These are phyloP conservation scores for Conomelus anceps DNA, from an alignment of 2,888 invertebrate species.

Conservation along the genomic window DNA sequence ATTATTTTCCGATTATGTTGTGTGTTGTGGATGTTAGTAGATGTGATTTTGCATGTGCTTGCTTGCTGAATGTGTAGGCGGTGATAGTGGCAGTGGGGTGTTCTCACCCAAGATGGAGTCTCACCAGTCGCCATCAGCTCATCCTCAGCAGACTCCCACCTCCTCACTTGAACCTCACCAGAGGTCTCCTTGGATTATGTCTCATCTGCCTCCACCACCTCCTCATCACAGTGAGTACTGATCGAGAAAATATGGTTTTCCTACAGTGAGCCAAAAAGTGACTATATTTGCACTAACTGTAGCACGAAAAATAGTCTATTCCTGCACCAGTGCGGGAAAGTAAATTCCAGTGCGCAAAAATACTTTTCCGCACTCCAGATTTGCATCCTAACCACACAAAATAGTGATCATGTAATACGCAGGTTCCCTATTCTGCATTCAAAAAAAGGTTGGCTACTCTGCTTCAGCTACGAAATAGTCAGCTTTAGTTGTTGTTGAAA, in stretches of 20 bases:
- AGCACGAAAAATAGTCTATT: too few species aligned
- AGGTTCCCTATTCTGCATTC: too few species aligned
- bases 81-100: slow-evolving; percentile 2
- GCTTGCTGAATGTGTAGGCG: slow-evolving; percentile 7
- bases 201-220: slow-evolving; percentile 11
- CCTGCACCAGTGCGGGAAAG: too few species aligned
- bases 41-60: not conserved
- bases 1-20: not conserved
- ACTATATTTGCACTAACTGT: too few species aligned
- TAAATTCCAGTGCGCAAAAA: too few species aligned
- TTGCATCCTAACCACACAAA: too few species aligned
- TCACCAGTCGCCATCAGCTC: slow-evolving; percentile 31
- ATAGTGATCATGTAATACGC: too few species aligned
- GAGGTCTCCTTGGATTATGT: slow-evolving; percentile 22
- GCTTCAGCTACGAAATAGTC: not conserved
- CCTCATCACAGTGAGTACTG: slow-evolving; percentile 25
- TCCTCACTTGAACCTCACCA: slow-evolving; percentile 29
- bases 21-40: not conserved
- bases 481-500: too few species aligned
- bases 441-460: too few species aligned
- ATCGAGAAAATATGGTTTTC: too few species aligned
- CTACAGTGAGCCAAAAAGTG: too few species aligned
- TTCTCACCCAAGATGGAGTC: slow-evolving; percentile 19
- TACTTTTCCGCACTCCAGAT: too few species aligned
- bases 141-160: slow-evolving; percentile 31